A percentile compares a stretch with the other conserved stretches of the same genome.
Conservation (phyloP, 1,140 invertebrate genomes). For the Drosophila saltans region DNA sequence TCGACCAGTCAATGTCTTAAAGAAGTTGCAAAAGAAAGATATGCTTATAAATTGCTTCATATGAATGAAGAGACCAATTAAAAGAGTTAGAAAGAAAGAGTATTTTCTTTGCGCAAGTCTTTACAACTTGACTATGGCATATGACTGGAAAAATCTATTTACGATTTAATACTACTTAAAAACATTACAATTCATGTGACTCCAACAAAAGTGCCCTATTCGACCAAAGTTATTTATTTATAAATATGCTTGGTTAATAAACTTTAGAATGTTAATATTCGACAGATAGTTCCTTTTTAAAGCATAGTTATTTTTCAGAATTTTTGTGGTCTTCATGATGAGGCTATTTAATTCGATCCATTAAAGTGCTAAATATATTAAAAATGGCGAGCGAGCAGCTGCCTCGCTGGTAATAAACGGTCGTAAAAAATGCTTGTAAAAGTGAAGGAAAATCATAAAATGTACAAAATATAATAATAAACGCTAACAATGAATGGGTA, state of each 20-base stretch:
- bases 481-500: conserved; percentile 8
- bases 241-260: too few relatives aligned
- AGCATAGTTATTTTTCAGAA: too few relatives aligned
- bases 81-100: not conserved
- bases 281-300: too few relatives aligned
- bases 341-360: not conserved
- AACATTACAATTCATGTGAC: too few relatives aligned
- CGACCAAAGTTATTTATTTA: too few relatives aligned
- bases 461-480: conserved; percentile 10
- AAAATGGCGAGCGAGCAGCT: not conserved
- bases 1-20: too few relatives aligned
- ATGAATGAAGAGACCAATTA: not conserved
- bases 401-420: not conserved
- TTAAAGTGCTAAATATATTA: conserved; percentile 12
- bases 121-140: not conserved
- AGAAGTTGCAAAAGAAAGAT: too few relatives aligned
- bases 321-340: not conserved
- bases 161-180: not conserved
- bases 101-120: not conserved
- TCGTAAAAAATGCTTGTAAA: conserved; percentile 15
- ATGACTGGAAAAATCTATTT: not conserved
- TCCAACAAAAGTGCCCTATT: too few relatives aligned
- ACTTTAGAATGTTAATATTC: not conserved
- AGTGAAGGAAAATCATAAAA: conserved; percentile 15
- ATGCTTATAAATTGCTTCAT: not conserved